These are phyloP conservation scores for Diadophis punctatus DNA, from an alignment of 2,113 vertebrate species.

Conservation along the genomic window DNA sequence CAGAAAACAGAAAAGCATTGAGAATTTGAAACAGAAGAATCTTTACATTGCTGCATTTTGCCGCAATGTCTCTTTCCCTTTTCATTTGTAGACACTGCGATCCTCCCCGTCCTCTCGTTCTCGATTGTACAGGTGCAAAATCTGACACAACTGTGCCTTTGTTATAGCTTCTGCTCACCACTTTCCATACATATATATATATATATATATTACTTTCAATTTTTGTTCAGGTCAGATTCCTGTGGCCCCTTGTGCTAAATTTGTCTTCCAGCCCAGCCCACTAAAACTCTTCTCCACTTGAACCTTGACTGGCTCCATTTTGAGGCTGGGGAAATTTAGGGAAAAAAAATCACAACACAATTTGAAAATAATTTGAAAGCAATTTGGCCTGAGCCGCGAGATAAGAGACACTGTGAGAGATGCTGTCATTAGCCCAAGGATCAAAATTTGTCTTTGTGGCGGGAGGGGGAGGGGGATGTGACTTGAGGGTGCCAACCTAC, in stretches of 20 bases:
- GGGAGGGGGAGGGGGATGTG: accelerated
- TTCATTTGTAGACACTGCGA: background rate
- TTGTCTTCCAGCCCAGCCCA: background rate
- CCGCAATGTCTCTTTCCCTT: no score
- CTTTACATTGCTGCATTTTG: background rate
- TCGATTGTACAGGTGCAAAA: background rate
- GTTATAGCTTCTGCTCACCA: background rate
- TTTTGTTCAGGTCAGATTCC: background rate
- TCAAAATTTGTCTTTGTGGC: constrained; percentile 29
- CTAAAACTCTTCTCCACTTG: background rate
- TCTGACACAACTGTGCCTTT: no score
- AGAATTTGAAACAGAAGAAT: background rate
- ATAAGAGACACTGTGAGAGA: constrained; percentile 10
- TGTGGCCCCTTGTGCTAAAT: background rate
- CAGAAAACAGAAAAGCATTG: background rate
- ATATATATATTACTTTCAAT: background rate
- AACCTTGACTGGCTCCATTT: background rate
- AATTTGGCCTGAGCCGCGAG: constrained; percentile 34
- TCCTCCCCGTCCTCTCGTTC: background rate
- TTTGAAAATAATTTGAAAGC: constrained; percentile 37
- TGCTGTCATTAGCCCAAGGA: constrained; percentile 12
- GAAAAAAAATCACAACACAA: constrained; percentile 21
- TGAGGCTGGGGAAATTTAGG: background rate
- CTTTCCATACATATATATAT: background rate
- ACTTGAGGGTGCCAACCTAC: background rate